Conservation (phyloP, 2,113 vertebrate genomes). For the Actinemys pallida region DNA sequence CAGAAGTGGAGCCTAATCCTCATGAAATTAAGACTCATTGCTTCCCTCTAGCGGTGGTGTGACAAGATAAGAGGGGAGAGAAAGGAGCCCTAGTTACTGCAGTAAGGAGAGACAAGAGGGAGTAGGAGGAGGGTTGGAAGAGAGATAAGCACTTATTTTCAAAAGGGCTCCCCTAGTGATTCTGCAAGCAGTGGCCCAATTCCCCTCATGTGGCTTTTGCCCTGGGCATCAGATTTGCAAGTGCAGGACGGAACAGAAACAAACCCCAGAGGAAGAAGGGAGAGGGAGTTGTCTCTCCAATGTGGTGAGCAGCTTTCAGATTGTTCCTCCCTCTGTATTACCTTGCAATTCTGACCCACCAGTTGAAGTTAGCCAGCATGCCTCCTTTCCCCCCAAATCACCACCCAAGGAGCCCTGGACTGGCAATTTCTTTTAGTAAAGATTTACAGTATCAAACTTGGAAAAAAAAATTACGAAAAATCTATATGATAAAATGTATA, state of each 20-base stretch:
- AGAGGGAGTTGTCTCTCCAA: constrained; percentile 60
- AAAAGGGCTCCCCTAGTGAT: neutral
- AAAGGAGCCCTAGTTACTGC: neutral
- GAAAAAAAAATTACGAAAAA: constrained; percentile 80
- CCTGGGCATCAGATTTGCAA: constrained; percentile 33
- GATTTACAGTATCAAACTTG: constrained; percentile 82
- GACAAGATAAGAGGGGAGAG: constrained; percentile 5
- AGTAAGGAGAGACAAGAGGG: neutral
- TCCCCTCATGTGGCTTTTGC: accelerated
- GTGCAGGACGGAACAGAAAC: constrained; percentile 31
- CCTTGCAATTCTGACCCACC: constrained; percentile 64
- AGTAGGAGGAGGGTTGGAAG: neutral
- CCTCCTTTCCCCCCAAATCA: constrained; percentile 64
- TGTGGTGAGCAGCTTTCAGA: neutral
- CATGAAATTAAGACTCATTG: accelerated
- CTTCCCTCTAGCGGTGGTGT: accelerated
- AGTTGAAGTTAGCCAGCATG: constrained; percentile 51
- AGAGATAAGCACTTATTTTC: neutral
- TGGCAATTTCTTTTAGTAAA: constrained; percentile 76
- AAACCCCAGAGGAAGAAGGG: constrained; percentile 66
- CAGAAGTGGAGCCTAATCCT: neutral
- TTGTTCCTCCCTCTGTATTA: constrained; percentile 62
- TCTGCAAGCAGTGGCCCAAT: neutral
- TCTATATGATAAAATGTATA: constrained; percentile 88
- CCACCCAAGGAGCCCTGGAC: constrained; percentile 74